A percentile compares a stretch with the other conserved stretches of the same genome.
phyloP scores from a whole-genome alignment of 2,888 invertebrate species.

The Linnaemya tessellans region DNA sequence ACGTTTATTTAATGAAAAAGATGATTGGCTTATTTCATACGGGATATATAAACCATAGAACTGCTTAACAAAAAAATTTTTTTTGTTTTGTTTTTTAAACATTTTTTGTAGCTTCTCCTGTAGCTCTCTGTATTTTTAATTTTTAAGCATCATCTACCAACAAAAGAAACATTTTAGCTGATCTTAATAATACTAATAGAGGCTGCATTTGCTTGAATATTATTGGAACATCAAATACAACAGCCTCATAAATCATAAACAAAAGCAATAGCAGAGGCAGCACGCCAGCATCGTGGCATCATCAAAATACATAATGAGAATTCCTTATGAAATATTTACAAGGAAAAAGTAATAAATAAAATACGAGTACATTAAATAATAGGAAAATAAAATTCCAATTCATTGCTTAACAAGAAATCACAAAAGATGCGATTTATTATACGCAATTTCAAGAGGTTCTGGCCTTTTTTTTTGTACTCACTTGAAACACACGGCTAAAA shows the following conservation, averaged over 20 bases:
- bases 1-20: too few relatives aligned
- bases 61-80: too few relatives aligned
- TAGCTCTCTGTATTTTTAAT: too few relatives aligned
- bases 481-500: background rate
- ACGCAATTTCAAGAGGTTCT: background rate
- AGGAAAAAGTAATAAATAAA: constrained; percentile 15
- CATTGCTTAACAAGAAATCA: background rate
- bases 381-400: background rate
- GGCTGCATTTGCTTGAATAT: constrained; percentile 43
- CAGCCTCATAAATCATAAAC: constrained; percentile 60
- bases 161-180: background rate
- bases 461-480: background rate
- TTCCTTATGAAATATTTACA: constrained; percentile 32
- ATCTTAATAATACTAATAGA: background rate
- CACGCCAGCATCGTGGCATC: background rate
- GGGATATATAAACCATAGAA: too few relatives aligned
- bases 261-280: background rate
- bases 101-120: too few relatives aligned
- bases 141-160: background rate
- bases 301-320: constrained; percentile 33
- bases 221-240: constrained; percentile 61
- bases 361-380: constrained; percentile 25
- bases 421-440: background rate
- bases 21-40: too few relatives aligned
- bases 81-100: too few relatives aligned